Base-by-base conservation (phyloP, 2,113 vertebrate genomes). In the Paradisaea rubra region DNA sequence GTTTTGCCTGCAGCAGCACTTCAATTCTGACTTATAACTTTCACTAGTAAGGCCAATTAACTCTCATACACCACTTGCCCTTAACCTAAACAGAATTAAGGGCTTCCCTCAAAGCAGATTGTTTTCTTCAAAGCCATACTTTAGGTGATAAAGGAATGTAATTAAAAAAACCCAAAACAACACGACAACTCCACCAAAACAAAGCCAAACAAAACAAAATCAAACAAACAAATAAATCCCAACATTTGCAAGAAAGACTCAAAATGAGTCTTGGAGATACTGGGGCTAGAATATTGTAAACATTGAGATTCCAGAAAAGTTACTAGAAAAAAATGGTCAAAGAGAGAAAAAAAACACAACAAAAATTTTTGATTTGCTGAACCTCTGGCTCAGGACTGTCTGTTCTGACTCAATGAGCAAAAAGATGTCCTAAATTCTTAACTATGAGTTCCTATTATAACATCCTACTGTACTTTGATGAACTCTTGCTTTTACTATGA, bases 1-100 rank as follows among this genome's bases (percentile, higher is more conserved):
- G 21, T 94, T 94, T 97, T 95, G 94, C 96, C 95, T 88, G 90
- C 83, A 97, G 95, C 91, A 89, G 60, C 83, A 79, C 74, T 95
- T 91, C 21, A 78, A 12, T 95, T 95, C 88, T 95, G 83, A 96
- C 81, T 96, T 97, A 94, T 1, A 23, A 88, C 76, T 95, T 97
- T 96, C 76, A 93, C 81, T 88, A 93, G 78, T 90, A 87, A 96
- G 80, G 81, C 76, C 6, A 94, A 84, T 95, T 93, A 93, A 97
- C 65, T 92, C 80, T 88, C 89, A 80, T 86, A 73, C 78, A 96
- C 61, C 86, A 89, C 88, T 93, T 90, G 83, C 64, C 93, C 53
- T 95, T 87, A 93, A 72, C 70, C 60, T 71, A 97, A 97, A 95
- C 74, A 89, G 81, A 97, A 96, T 68, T 84, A 86, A 90, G 83